A percentile compares a stretch with the other conserved stretches of the same genome.
These are phyloP conservation scores for Thymallus thymallus DNA, from an alignment of 2,113 vertebrate genomes.

Conservation along the genomic window DNA sequence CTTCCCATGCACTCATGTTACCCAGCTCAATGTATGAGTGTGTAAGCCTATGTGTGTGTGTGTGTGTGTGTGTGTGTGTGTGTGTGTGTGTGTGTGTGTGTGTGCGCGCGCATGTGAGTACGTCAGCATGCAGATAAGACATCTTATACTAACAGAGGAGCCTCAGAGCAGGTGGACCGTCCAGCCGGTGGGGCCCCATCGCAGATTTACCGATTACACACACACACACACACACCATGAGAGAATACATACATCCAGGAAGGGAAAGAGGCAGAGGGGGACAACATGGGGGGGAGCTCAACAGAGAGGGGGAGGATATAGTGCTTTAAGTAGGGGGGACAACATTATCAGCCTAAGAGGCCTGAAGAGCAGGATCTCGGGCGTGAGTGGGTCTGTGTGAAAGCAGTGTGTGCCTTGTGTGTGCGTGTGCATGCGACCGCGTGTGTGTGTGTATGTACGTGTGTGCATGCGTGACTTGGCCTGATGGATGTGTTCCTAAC, in stretches of 20 bases:
- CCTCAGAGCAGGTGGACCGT: neutral
- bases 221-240: no score
- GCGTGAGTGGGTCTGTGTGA: no score
- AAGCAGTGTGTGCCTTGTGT: no score
- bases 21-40: neutral
- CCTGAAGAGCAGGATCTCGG: no score
- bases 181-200: neutral
- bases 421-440: no score
- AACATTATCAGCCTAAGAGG: no score
- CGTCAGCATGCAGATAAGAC: slow-evolving; percentile 31
- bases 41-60: neutral
- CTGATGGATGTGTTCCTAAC: no score
- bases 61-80: slow-evolving; percentile 14
- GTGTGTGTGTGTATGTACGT: no score
- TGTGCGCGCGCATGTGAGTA: slow-evolving; percentile 25
- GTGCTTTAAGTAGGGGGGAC: neutral
- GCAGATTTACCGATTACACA: neutral
- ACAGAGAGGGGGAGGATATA: neutral
- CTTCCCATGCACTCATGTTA: neutral
- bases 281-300: neutral
- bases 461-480: no score
- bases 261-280: neutral
- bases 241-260: neutral
- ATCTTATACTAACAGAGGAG: neutral
- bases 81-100: slow-evolving; percentile 22